Conservation (phyloP, 2,888 invertebrate genomes). For the Agrochola lota region DNA sequence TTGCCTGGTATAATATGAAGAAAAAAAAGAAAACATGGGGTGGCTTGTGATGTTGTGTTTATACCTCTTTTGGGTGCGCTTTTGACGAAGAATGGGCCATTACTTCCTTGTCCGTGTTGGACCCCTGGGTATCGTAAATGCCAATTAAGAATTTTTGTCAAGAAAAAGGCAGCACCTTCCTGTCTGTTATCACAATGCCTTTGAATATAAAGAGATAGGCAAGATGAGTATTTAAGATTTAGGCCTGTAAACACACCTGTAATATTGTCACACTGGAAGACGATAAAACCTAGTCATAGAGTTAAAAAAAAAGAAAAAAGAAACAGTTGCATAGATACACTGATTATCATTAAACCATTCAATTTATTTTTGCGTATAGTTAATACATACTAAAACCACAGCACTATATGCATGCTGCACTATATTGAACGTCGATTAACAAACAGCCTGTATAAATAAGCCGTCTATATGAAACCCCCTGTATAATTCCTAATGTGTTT, state of each 20-base stretch:
- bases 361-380: not conserved
- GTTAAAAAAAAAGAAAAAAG: not conserved
- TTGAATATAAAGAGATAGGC: not conserved
- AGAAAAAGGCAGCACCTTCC: not conserved
- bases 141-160: not conserved
- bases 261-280: not conserved
- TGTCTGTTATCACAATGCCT: not conserved
- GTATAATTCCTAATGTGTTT: constrained; percentile 40
- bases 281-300: not conserved
- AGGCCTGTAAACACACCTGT: no score
- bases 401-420: not conserved
- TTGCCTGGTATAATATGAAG: constrained; percentile 4
- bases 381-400: constrained; percentile 5
- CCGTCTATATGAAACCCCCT: not conserved
- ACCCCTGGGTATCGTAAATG: constrained; percentile 2
- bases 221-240: not conserved
- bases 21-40: constrained; percentile 6
- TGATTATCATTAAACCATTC: not conserved
- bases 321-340: not conserved
- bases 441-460: constrained; percentile 16
- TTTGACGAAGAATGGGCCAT: constrained; percentile 2
- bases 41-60: constrained; percentile 11
- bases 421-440: not conserved
- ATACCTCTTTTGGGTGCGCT: constrained; percentile 23
- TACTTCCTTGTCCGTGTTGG: not conserved